Evolutionary conservation across 2,888 invertebrate genomes (phyloP).

Genomic region (Hermodice carunculata): DNA sequence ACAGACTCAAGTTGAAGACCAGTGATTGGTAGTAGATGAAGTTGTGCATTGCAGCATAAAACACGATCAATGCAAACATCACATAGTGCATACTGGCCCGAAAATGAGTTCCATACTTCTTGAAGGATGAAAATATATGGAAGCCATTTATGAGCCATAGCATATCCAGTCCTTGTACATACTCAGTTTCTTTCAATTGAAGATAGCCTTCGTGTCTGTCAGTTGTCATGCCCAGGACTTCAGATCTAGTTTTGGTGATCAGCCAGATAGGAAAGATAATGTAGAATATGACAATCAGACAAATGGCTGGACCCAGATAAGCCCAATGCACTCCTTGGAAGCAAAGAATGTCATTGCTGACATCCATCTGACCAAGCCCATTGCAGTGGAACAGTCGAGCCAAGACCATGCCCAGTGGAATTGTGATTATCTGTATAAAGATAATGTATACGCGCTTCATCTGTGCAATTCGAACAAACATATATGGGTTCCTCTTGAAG

Average conservation of each 20-base stretch:
- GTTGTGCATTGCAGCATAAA: constrained; percentile 50
- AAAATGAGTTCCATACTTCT: constrained; percentile 51
- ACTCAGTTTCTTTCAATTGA: constrained; percentile 64
- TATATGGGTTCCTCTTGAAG: constrained; percentile 44
- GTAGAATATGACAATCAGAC: constrained; percentile 45
- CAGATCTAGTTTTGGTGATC: constrained; percentile 37
- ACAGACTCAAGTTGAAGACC: constrained; percentile 36
- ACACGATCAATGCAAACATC: constrained; percentile 48
- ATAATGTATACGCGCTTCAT: constrained; percentile 51
- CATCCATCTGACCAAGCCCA: constrained; percentile 48
- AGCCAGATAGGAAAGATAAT: constrained; percentile 55
- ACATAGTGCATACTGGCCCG: constrained; percentile 48
- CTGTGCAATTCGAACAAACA: constrained; percentile 53
- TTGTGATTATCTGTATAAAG: constrained; percentile 49
- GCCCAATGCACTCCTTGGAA: constrained; percentile 53
- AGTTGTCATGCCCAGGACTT: constrained; percentile 47
- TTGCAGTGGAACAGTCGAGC: constrained; percentile 56
- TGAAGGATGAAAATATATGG: constrained; percentile 62
- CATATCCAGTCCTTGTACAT: constrained; percentile 60
- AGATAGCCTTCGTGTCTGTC: constrained; percentile 59
- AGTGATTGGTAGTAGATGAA: constrained; percentile 49
- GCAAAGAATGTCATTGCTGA: constrained; percentile 52
- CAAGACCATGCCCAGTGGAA: constrained; percentile 55
- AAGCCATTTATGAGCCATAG: constrained; percentile 56
- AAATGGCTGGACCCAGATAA: constrained; percentile 47